phyloP scores from a whole-genome alignment of 2,888 invertebrate species.

The Caenorhabditis panamensis region DNA sequence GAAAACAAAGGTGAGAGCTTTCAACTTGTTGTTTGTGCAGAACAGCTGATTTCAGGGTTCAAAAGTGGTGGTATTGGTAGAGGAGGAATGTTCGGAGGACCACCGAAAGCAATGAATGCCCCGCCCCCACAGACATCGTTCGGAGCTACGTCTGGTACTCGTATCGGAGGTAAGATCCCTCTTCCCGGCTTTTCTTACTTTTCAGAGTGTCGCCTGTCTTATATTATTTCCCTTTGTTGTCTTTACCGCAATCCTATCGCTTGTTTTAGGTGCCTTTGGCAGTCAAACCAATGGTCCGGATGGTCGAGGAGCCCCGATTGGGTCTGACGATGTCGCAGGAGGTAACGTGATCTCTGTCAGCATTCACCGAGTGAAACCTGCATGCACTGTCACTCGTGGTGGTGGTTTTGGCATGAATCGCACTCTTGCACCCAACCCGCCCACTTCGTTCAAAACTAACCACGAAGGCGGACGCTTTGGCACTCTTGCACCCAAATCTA shows the following conservation, averaged over 20 bases:
- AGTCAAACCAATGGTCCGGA: constrained; percentile 16
- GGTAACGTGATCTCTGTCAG: constrained; percentile 56
- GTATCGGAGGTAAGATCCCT: constrained; percentile 44
- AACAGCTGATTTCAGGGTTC: constrained; percentile 17
- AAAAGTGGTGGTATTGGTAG: constrained; percentile 17
- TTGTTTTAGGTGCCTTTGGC: constrained; percentile 33
- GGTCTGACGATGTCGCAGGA: constrained; percentile 53
- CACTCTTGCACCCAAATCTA: constrained; percentile 14
- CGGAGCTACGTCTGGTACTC: constrained; percentile 35
- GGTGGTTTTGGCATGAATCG: constrained; percentile 46
- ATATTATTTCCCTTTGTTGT: constrained; percentile 6
- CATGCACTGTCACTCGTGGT: constrained; percentile 43
- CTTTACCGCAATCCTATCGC: constrained; percentile 21
- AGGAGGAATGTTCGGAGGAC: constrained; percentile 39
- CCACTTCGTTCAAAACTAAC: constrained; percentile 37
- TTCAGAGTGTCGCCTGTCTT: constrained; percentile 14
- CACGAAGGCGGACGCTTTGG: constrained; percentile 51
- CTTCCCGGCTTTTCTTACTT: not conserved
- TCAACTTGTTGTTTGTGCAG: not conserved
- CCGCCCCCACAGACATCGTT: constrained; percentile 62
- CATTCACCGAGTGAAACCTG: constrained; percentile 25
- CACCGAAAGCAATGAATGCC: constrained; percentile 17
- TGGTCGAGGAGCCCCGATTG: constrained; percentile 51
- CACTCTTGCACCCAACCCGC: constrained; percentile 7
- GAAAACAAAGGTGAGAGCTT: constrained; percentile 35